phyloP scores from a whole-genome alignment of 2,113 vertebrate species.

The Ceyx cyanopectus region DNA sequence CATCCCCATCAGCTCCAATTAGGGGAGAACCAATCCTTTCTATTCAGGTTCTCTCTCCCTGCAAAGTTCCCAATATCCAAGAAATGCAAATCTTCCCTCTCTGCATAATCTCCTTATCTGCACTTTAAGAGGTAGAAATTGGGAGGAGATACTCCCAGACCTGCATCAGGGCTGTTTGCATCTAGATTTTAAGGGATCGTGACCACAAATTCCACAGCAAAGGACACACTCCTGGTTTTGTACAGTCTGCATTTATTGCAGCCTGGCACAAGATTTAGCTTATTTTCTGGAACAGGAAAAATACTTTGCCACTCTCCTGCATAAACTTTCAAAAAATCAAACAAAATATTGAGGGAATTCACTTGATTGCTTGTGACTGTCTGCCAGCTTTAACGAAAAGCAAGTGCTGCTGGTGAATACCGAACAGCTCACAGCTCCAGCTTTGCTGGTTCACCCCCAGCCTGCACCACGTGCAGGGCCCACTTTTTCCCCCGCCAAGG shows the following conservation, averaged over 20 bases:
- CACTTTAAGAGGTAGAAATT: background rate
- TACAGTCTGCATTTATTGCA: background rate
- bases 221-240: background rate
- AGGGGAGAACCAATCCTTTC: constrained; percentile 42
- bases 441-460: background rate
- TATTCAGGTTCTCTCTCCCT: background rate
- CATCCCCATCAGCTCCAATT: background rate
- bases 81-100: constrained; percentile 9
- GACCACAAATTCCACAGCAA: rapidly evolving
- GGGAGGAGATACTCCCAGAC: background rate
- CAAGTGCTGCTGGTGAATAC: background rate
- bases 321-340: background rate
- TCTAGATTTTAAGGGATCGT: background rate
- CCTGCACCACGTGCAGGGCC: background rate
- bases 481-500: background rate
- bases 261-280: background rate
- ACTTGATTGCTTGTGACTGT: background rate
- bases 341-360: background rate
- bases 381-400: background rate
- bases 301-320: background rate
- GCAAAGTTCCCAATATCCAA: background rate
- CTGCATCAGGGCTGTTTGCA: rapidly evolving
- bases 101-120: background rate
- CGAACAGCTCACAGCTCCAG: background rate
- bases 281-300: background rate